Evolutionary conservation across 2,888 invertebrate genomes (phyloP), one percentile per base, ranked within the genome.

Genomic region (Agrilus biguttatus): DNA sequence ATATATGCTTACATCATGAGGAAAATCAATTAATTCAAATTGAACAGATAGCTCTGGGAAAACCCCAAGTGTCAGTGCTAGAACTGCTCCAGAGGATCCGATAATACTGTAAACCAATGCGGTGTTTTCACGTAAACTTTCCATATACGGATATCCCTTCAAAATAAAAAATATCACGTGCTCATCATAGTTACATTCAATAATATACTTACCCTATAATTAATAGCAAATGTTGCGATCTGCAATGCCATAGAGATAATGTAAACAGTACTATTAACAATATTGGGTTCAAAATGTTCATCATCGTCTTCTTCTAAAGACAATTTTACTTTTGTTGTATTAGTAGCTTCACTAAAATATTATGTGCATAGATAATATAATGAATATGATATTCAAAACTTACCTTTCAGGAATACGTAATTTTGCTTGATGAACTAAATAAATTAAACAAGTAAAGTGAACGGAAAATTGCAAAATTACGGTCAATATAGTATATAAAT

Each of bases 91-190:
- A 23, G 84, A 83, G 6, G 95, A 91, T 49, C 83, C 73, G 46
- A 89, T 53, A 48, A 98, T 77, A 60, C 95, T 93, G 71, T 90
- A 95, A 57, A 97, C 67, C 49, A 99, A 73, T 4, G 92, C 82
- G 60, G 84, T 86, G 70, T 99, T 98, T 65, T 93, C 89, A 37
- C 72, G 71, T 41, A 99, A 70, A 58, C 92, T 89, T 66, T 97
- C 96, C 98, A 99, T 99, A 62, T 91, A 99, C 3, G 98, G 98
- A 64, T 91, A 85, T 6, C 98, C 98, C 95, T 96, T 62, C 13
- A 63, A 62, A 56, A 51, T 45, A 47, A 23, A 23, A 2, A 23
- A 23, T 23, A 8, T 23, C 8, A 23, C 17, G 4, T 17, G 4
- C 4, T 17, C 4, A 4, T 3, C 17, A 17, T 17, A 4, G 4